Percentiles rank a stretch among this genome's conserved stretches.
These are phyloP conservation scores for Coranthus polyacanthus DNA, from an alignment of 2,797 vertebrate species.

Conservation along the genomic window DNA sequence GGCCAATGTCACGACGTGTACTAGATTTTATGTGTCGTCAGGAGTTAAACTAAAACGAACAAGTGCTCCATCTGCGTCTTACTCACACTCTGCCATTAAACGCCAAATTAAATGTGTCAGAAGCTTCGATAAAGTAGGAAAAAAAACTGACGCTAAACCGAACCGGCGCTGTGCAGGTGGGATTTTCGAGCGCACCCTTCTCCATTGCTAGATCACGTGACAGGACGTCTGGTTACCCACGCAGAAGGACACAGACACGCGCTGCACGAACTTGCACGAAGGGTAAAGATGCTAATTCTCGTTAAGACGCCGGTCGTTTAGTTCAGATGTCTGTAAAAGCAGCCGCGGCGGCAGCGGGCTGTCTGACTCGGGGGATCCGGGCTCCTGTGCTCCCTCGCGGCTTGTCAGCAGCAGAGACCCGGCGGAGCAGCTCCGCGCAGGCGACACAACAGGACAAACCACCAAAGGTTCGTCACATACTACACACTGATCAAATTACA, in stretches of 20 bases:
- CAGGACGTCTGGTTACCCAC: not conserved
- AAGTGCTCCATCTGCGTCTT: too few relatives aligned
- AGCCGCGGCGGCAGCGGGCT: not conserved
- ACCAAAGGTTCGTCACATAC: constrained; percentile 52
- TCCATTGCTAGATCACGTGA: constrained; percentile 47
- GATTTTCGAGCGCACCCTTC: not conserved
- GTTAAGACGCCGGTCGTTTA: fast-evolving
- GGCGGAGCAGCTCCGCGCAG: constrained; percentile 45
- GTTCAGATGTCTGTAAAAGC: constrained; percentile 54
- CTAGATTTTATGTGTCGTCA: too few relatives aligned
- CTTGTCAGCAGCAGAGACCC: not conserved
- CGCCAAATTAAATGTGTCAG: too few relatives aligned
- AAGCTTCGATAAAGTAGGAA: too few relatives aligned
- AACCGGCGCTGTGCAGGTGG: not conserved
- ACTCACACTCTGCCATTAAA: too few relatives aligned
- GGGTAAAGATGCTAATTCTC: fast-evolving
- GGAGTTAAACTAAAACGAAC: too few relatives aligned
- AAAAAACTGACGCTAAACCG: too few relatives aligned
- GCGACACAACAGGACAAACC: constrained; percentile 4
- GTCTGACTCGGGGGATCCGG: constrained; percentile 36
- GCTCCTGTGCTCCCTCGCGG: constrained; percentile 2
- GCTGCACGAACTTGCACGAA: fast-evolving
- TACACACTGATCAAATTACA: too few relatives aligned
- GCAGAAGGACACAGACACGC: constrained; percentile 33
- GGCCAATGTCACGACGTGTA: too few relatives aligned